Conservation (phyloP, 2,797 vertebrate species). For the Eospalax fontanierii region DNA sequence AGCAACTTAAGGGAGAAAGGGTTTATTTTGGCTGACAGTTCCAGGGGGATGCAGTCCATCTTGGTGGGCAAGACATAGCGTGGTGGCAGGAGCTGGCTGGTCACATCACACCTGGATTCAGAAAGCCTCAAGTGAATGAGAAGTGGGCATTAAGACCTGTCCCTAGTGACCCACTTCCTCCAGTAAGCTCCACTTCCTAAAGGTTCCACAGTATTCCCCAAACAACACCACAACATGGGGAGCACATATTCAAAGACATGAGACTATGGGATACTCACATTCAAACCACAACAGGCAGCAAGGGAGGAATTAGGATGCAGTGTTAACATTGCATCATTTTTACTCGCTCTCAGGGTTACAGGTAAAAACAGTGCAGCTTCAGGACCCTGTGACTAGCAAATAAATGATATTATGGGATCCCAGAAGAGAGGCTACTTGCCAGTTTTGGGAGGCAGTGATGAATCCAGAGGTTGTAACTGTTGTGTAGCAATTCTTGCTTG, state of each 20-base stretch:
- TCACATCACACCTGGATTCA: not conserved
- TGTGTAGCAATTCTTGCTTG: not conserved
- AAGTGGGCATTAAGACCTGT: not conserved
- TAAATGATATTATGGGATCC: not conserved
- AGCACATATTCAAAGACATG: too few species aligned
- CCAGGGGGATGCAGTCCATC: not conserved
- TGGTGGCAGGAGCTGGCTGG: not conserved
- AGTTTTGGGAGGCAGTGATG: not conserved
- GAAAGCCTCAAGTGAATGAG: too few species aligned
- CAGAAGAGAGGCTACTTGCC: not conserved
- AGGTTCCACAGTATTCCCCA: not conserved
- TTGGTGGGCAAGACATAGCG: too few species aligned
- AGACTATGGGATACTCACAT: not conserved
- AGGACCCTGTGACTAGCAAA: not conserved
- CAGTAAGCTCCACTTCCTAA: not conserved
- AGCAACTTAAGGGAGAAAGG: not conserved
- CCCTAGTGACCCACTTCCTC: too few species aligned
- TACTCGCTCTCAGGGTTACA: not conserved
- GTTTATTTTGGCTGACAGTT: not conserved
- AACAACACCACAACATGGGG: not conserved
- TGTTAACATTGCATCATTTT: not conserved
- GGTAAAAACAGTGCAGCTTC: slow-evolving; percentile 2
- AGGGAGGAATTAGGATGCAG: not conserved
- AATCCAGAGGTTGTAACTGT: not conserved
- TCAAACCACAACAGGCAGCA: not conserved